Evolutionary conservation across 2,797 vertebrate genomes (phyloP).

Genomic region (Gobionotothen gibberifrons): DNA sequence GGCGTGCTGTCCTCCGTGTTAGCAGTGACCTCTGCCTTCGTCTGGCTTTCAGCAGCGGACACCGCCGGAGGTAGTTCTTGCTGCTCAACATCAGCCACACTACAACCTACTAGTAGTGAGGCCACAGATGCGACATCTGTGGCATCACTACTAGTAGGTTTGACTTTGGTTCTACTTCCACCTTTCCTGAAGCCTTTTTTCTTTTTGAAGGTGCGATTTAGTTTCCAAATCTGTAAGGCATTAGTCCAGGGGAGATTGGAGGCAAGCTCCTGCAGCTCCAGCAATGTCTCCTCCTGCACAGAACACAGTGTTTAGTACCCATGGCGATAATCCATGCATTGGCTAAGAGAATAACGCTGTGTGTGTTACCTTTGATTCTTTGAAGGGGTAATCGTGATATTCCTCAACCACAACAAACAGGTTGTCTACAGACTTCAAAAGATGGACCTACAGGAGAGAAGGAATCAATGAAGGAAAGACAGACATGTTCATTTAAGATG

Average conservation of each 20-base stretch:
- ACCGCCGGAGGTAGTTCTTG: constrained; percentile 39
- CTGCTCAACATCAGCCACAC: constrained; percentile 27
- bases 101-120: constrained; percentile 40
- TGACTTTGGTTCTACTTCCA: constrained; percentile 57
- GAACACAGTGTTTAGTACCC: constrained; percentile 6
- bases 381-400: constrained; percentile 91
- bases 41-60: constrained; percentile 53
- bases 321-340: neutral
- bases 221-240: constrained; percentile 91
- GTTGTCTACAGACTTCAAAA: constrained; percentile 94
- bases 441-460: constrained; percentile 86
- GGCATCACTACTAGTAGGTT: constrained; percentile 40
- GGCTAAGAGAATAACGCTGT: neutral
- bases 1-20: constrained; percentile 40
- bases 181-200: constrained; percentile 87
- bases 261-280: constrained; percentile 90
- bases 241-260: constrained; percentile 88
- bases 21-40: constrained; percentile 22
- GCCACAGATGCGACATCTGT: constrained; percentile 13
- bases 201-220: constrained; percentile 92
- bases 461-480: neutral
- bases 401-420: constrained; percentile 95
- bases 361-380: constrained; percentile 89
- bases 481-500: neutral
- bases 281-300: constrained; percentile 91